These are phyloP conservation scores for Anguilla obscura DNA, from an alignment of 2,797 vertebrate genomes.

Conservation along the genomic window DNA sequence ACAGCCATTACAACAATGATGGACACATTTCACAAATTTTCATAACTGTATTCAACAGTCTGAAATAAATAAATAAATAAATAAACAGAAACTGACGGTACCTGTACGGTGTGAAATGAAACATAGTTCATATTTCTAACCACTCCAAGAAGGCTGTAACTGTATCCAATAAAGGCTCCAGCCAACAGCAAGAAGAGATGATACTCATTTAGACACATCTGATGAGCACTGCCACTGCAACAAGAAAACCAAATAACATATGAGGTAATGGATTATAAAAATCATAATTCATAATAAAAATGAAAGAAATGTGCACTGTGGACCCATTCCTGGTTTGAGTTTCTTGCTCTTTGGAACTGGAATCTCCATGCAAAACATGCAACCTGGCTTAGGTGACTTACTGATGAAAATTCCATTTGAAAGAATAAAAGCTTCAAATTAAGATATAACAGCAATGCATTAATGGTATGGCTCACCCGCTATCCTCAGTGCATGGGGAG, in stretches of 20 bases:
- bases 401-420: no score
- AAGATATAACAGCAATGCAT: background rate
- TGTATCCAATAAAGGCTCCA: constrained; percentile 89
- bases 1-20: constrained; percentile 17
- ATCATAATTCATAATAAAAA: background rate
- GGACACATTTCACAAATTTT: background rate
- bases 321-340: no score
- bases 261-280: background rate
- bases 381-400: no score
- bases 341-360: no score
- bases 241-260: constrained; percentile 25
- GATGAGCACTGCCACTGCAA: constrained; percentile 34
- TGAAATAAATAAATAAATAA: background rate
- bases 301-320: background rate
- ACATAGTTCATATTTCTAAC: constrained; percentile 92
- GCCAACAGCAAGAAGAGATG: constrained; percentile 85
- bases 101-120: constrained; percentile 89
- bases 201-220: constrained; percentile 87
- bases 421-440: background rate
- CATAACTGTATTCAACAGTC: background rate
- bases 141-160: constrained; percentile 87
- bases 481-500: constrained; percentile 66
- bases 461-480: constrained; percentile 70
- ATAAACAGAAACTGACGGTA: constrained; percentile 52
- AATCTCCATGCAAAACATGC: no score